phyloP scores from a whole-genome alignment of 2,797 vertebrate species.

The Falco peregrinus region DNA sequence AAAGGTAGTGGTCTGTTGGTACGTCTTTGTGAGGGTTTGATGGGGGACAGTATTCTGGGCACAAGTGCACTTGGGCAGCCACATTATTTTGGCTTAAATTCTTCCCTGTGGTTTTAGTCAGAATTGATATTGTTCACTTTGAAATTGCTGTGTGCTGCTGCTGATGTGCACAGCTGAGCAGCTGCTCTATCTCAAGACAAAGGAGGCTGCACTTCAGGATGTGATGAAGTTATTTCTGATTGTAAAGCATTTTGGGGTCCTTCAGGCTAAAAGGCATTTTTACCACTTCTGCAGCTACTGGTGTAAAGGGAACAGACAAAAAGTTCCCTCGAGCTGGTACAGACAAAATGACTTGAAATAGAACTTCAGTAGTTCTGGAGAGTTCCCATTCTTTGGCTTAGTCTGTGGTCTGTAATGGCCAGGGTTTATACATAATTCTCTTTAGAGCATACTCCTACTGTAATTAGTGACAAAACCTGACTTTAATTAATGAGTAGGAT shows the following conservation, averaged over 20 bases:
- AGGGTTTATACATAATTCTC: constrained; percentile 1
- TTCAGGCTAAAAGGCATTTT: constrained; percentile 39
- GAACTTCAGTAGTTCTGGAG: not conserved
- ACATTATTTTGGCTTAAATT: not conserved
- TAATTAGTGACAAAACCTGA: constrained; percentile 48
- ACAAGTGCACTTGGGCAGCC: not conserved
- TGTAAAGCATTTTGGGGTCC: constrained; percentile 31
- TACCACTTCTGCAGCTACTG: constrained; percentile 6
- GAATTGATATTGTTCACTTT: not conserved
- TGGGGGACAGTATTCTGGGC: not conserved
- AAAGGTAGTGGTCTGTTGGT: not conserved
- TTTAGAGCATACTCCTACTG: not conserved
- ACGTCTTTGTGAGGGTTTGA: not conserved
- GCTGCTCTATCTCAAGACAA: constrained; percentile 52
- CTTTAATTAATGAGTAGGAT: constrained; percentile 31
- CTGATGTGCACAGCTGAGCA: constrained; percentile 16
- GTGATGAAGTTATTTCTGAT: constrained; percentile 31
- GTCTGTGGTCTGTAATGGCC: not conserved
- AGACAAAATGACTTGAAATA: constrained; percentile 14
- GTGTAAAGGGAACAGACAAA: not conserved
- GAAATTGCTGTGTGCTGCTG: not conserved
- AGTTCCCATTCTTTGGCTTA: not conserved
- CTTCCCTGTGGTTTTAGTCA: not conserved
- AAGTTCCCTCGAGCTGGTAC: not conserved
- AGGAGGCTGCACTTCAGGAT: constrained; percentile 28